These are phyloP conservation scores for Aleadryas rufinucha DNA, from an alignment of 2,113 vertebrate genomes.

Conservation along the genomic window DNA sequence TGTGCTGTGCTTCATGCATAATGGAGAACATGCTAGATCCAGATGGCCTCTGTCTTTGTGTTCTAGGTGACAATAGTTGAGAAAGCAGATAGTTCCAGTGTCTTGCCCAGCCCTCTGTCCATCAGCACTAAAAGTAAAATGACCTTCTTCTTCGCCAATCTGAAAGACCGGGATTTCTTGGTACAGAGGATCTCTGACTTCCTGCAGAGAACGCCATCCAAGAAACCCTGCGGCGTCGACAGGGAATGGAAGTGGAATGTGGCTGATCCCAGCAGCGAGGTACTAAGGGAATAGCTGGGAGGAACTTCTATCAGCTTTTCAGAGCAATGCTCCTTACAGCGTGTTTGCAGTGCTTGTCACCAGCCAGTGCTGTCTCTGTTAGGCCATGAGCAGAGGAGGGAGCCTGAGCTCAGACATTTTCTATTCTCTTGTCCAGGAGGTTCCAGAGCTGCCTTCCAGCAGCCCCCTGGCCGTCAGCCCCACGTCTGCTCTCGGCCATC, in stretches of 20 bases:
- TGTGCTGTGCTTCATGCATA: background rate
- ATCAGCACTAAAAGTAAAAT: constrained; percentile 98
- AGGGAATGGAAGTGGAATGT: constrained; percentile 51
- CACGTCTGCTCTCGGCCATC: constrained; percentile 1
- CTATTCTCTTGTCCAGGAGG: constrained; percentile 22
- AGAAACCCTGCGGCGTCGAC: constrained; percentile 40
- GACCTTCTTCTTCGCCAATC: constrained; percentile 97
- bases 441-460: constrained; percentile 58
- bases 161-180: constrained; percentile 93
- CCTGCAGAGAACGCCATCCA: constrained; percentile 89
- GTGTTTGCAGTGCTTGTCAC: background rate
- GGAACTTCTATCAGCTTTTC: background rate
- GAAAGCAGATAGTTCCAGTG: constrained; percentile 93
- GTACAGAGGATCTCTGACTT: constrained; percentile 97
- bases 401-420: background rate
- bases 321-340: background rate
- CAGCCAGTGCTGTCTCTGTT: background rate
- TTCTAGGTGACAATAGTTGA: constrained; percentile 93
- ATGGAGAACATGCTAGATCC: background rate
- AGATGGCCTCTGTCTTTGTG: background rate
- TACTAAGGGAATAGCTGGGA: background rate
- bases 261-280: constrained; percentile 19
- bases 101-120: constrained; percentile 93
- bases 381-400: background rate
- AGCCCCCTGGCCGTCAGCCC: constrained; percentile 56